Evolutionary conservation across 1,140 invertebrate genomes (phyloP).

Genomic region (Papilio aristodemus): DNA sequence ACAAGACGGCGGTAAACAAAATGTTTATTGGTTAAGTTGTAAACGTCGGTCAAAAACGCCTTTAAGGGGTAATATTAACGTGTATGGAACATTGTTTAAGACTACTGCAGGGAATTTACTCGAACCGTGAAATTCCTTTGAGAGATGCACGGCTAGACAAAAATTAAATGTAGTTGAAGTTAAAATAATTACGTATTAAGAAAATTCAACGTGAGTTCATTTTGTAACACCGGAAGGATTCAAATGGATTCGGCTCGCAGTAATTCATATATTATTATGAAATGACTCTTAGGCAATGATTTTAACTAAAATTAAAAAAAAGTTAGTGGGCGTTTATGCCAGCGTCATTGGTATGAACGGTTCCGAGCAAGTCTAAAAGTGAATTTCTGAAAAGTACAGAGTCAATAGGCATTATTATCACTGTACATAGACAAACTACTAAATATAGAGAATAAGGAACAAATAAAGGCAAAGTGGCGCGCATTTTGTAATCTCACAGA

Average conservation of each 20-base stretch:
- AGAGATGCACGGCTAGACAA: too few relatives aligned
- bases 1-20: neutral
- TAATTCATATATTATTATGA: constrained; percentile 1
- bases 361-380: neutral
- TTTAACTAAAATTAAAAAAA: neutral
- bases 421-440: neutral
- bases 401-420: neutral
- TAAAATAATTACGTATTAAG: neutral
- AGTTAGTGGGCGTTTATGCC: neutral
- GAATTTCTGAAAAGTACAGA: neutral
- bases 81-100: too few relatives aligned
- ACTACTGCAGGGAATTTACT: too few relatives aligned
- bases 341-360: neutral
- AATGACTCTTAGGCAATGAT: neutral
- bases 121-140: too few relatives aligned
- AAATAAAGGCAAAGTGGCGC: constrained; percentile 28
- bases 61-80: too few relatives aligned
- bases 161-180: too few relatives aligned
- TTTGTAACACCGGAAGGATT: neutral
- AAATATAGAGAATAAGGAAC: constrained; percentile 24
- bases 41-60: too few relatives aligned
- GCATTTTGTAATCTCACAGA: constrained; percentile 23
- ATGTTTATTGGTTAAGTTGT: neutral
- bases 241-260: neutral
- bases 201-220: neutral